Conservation (phyloP, 2,113 vertebrate genomes). For the Struthidea cinerea region DNA sequence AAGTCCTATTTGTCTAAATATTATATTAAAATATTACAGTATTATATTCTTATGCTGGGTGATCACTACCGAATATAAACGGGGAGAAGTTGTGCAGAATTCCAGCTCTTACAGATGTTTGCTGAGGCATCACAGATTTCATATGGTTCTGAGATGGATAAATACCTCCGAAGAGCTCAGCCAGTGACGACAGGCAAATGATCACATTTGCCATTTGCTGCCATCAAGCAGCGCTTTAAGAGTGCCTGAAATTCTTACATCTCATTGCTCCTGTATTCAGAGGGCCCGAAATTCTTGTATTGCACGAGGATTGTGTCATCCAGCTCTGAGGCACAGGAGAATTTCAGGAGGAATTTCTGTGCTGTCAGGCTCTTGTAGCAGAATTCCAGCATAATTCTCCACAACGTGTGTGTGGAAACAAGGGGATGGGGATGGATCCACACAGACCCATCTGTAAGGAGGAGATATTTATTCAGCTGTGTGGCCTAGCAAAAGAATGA, state of each 20-base stretch:
- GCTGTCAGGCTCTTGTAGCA: not conserved
- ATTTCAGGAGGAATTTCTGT: not conserved
- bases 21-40: not conserved
- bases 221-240: not conserved
- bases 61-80: not conserved
- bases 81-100: not conserved
- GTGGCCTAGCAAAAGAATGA: not conserved
- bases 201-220: not conserved
- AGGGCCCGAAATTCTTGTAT: not conserved
- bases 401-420: not conserved
- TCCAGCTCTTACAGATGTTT: conserved; percentile 1
- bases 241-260: not conserved
- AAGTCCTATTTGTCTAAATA: conserved; percentile 35
- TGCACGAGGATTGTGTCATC: not conserved
- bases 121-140: conserved; percentile 11
- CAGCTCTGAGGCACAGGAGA: not conserved
- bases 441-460: not conserved
- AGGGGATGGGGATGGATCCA: not conserved
- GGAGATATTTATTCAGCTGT: not conserved
- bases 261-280: not conserved
- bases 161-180: not conserved
- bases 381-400: not conserved
- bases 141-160: not conserved
- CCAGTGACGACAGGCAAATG: not conserved
- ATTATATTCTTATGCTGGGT: not conserved